phyloP scores from a whole-genome alignment of 2,888 invertebrate genomes.

The Galerucella calmariensis region DNA sequence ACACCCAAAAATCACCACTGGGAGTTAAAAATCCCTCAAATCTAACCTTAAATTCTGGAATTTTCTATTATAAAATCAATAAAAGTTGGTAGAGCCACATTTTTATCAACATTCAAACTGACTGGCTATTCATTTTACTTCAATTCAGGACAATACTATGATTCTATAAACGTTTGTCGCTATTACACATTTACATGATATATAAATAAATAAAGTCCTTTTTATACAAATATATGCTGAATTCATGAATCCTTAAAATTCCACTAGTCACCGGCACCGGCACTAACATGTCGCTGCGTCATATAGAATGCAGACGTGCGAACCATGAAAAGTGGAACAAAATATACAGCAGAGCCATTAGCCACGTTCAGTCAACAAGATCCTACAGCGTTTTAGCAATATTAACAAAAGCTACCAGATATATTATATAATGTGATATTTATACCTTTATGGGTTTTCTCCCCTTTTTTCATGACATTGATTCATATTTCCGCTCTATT shows the following conservation, averaged over 20 bases:
- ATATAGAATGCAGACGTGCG: background rate
- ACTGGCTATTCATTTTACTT: too few species aligned
- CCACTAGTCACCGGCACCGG: background rate
- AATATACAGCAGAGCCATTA: slow-evolving; percentile 39
- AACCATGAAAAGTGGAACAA: background rate
- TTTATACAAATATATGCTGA: background rate
- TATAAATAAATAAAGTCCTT: background rate
- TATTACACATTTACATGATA: background rate
- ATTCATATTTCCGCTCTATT: background rate
- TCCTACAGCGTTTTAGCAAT: slow-evolving; percentile 38
- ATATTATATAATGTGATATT: background rate
- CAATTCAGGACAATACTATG: too few species aligned
- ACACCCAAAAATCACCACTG: too few species aligned
- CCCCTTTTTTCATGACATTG: background rate
- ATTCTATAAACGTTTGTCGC: background rate
- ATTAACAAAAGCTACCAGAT: slow-evolving; percentile 36
- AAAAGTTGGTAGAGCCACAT: too few species aligned
- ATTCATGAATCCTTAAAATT: background rate
- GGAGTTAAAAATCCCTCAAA: too few species aligned
- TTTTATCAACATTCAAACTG: too few species aligned
- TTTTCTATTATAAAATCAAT: too few species aligned
- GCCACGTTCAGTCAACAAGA: slow-evolving; percentile 51
- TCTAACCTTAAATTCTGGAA: too few species aligned
- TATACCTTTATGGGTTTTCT: slow-evolving; percentile 14
- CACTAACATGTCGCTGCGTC: background rate